Conservation (phyloP, 1,140 invertebrate genomes). For the Bactericera cockerelli region DNA sequence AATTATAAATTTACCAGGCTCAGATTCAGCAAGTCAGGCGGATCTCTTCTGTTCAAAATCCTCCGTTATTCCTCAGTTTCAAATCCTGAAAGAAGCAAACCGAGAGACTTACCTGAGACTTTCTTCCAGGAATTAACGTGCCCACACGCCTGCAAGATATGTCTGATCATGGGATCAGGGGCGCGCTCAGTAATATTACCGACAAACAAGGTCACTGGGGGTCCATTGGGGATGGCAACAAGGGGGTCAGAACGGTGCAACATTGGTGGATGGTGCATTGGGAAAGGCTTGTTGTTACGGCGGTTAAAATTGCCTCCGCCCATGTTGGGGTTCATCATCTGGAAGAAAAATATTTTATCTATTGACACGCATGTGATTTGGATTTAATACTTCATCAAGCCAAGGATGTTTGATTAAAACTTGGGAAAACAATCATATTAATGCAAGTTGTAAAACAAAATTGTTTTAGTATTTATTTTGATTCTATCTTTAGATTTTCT, state of each 20-base stretch:
- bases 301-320: neutral
- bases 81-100: no score
- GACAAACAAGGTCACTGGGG: slow-evolving; percentile 93
- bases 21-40: no score
- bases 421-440: no score
- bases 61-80: no score
- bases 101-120: slow-evolving; percentile 67
- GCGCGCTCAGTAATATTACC: slow-evolving; percentile 95
- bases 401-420: no score
- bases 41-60: no score
- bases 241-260: slow-evolving; percentile 14
- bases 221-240: slow-evolving; percentile 40
- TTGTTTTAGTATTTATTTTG: no score
- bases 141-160: slow-evolving; percentile 80
- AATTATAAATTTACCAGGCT: no score
- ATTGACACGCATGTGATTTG: neutral
- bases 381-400: neutral
- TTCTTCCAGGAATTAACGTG: slow-evolving; percentile 92
- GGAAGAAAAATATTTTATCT: slow-evolving; percentile 14
- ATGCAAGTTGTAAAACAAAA: no score
- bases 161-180: slow-evolving; percentile 85
- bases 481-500: no score
- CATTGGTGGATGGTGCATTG: neutral
- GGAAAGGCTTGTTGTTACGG: slow-evolving; percentile 10
- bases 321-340: slow-evolving; percentile 23